Evolutionary conservation across 2,797 vertebrate genomes (phyloP).

Genomic region (Coccyzus lansbergi): DNA sequence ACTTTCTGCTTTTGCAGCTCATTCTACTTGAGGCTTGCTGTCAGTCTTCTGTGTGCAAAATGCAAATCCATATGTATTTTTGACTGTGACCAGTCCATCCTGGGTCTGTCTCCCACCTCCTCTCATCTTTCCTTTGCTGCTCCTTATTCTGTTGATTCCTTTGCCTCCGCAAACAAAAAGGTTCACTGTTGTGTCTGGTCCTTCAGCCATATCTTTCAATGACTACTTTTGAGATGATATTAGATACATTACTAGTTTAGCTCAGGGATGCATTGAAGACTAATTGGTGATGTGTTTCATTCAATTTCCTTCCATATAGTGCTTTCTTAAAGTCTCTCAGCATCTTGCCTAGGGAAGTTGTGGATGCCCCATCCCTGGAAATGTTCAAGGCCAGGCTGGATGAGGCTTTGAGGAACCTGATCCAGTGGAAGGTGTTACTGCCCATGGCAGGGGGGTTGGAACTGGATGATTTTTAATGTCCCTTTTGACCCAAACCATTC

Average conservation of each 20-base stretch:
- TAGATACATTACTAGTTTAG: neutral
- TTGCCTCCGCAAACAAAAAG: neutral
- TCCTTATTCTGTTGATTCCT: neutral
- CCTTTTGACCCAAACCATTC: no score
- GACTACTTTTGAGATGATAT: neutral
- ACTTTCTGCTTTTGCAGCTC: neutral
- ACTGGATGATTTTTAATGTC: no score
- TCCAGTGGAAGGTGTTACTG: no score
- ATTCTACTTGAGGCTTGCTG: neutral
- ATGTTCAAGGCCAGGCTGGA: no score
- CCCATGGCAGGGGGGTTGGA: no score
- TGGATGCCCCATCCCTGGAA: no score
- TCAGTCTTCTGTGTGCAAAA: neutral
- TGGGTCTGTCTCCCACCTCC: neutral
- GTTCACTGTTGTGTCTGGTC: neutral
- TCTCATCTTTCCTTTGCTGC: neutral
- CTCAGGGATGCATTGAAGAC: neutral
- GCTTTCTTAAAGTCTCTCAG: neutral
- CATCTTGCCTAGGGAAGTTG: neutral
- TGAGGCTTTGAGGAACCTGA: no score
- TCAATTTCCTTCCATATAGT: neutral
- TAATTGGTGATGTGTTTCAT: neutral
- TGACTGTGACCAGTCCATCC: neutral
- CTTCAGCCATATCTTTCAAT: neutral
- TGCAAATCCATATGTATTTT: neutral